These are phyloP conservation scores for Natator depressus DNA, from an alignment of 2,113 vertebrate species.

Conservation along the genomic window DNA sequence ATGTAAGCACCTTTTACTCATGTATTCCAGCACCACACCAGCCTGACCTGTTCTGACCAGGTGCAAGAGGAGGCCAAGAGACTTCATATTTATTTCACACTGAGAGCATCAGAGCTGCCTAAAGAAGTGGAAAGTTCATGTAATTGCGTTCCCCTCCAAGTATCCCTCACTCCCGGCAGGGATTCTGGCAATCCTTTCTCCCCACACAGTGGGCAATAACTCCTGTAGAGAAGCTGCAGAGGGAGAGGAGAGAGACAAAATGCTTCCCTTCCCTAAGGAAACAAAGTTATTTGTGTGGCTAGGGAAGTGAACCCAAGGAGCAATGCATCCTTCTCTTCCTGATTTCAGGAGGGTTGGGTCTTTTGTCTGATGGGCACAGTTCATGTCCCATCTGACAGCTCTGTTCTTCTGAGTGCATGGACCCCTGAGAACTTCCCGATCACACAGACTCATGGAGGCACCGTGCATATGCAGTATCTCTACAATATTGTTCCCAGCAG, in stretches of 20 bases:
- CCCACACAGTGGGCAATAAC: not conserved
- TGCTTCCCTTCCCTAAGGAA: slow-evolving; percentile 13
- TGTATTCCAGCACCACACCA: not conserved
- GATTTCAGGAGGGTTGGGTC: not conserved
- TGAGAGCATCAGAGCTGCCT: not conserved
- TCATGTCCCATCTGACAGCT: not conserved
- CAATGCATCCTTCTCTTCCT: not conserved
- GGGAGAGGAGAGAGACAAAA: not conserved
- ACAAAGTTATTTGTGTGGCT: not conserved
- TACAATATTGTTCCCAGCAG: slow-evolving; percentile 25
- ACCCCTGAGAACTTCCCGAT: not conserved
- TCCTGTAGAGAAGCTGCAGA: not conserved
- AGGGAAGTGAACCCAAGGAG: not conserved
- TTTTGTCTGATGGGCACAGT: not conserved
- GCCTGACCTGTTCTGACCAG: not conserved
- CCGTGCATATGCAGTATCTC: not conserved
- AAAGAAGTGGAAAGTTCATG: not conserved
- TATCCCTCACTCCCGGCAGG: not conserved
- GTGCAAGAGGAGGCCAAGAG: not conserved
- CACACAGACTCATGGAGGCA: not conserved
- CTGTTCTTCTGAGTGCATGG: not conserved
- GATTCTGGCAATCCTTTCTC: slow-evolving; percentile 5
- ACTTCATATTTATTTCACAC: not conserved
- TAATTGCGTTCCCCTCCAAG: not conserved
- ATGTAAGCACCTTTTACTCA: not conserved